Conservation (phyloP, 2,113 vertebrate genomes). For the Callionymus lyra region DNA sequence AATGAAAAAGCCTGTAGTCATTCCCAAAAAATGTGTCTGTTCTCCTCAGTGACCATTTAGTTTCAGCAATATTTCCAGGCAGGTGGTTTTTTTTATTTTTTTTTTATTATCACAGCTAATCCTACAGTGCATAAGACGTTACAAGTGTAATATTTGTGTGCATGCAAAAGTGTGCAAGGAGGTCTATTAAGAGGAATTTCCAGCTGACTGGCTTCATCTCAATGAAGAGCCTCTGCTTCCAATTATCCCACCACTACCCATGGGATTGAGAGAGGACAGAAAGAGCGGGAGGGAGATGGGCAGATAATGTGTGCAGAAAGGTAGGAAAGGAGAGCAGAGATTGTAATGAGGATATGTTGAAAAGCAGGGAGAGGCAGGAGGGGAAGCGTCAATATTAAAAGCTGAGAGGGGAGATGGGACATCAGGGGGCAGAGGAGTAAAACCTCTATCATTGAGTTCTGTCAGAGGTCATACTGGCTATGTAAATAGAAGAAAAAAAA, state of each 20-base stretch:
- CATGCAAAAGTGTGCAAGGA: slow-evolving; percentile 5
- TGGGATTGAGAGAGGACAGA: slow-evolving; percentile 20
- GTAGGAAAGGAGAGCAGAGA: slow-evolving; percentile 2
- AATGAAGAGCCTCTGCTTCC: slow-evolving; percentile 60
- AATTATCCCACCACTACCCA: slow-evolving; percentile 48
- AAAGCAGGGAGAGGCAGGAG: slow-evolving; percentile 4
- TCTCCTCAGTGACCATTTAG: too few species aligned
- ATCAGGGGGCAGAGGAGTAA: slow-evolving; percentile 5
- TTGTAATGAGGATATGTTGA: slow-evolving; percentile 15
- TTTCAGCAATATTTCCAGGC: too few species aligned
- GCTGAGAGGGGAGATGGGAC: slow-evolving; percentile 9
- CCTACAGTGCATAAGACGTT: too few species aligned
- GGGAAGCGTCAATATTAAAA: slow-evolving; percentile 1
- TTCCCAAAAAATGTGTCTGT: too few species aligned
- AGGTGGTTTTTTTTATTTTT: too few species aligned
- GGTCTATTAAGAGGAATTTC: slow-evolving; percentile 59
- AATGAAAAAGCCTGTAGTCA: too few species aligned
- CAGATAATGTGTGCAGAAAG: slow-evolving; percentile 10
- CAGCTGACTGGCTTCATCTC: slow-evolving; percentile 56
- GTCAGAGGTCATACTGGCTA: not conserved
- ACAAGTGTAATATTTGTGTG: not conserved
- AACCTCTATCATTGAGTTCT: slow-evolving; percentile 8
- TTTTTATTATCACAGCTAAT: not conserved
- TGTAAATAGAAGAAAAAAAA: too few species aligned
- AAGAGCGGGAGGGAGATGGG: slow-evolving; percentile 7